Conservation (phyloP, 2,888 invertebrate genomes). For the Dicyrtoma fusca region DNA sequence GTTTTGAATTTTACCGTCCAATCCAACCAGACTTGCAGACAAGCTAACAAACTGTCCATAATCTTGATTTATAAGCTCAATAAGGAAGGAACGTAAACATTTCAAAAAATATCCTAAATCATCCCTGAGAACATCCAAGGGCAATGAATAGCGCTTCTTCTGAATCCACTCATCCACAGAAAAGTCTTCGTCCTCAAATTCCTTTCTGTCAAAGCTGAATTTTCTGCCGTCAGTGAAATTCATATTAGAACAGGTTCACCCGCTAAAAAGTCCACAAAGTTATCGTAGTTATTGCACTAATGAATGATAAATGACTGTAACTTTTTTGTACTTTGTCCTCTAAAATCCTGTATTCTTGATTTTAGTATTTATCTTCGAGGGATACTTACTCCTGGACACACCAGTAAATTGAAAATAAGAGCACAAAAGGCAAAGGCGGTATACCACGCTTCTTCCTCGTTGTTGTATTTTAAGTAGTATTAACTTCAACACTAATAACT, state of each 20-base stretch:
- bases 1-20: slow-evolving; percentile 82
- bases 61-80: slow-evolving; percentile 96
- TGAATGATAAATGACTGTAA: too few species aligned
- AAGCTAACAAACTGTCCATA: slow-evolving; percentile 97
- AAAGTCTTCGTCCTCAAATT: slow-evolving; percentile 69
- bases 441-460: too few species aligned
- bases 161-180: slow-evolving; percentile 91
- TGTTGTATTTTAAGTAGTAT: too few species aligned
- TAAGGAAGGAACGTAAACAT: slow-evolving; percentile 89
- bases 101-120: slow-evolving; percentile 84
- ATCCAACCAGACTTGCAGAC: slow-evolving; percentile 89
- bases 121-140: slow-evolving; percentile 82
- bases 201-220: slow-evolving; percentile 52
- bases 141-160: slow-evolving; percentile 69
- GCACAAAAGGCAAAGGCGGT: too few species aligned
- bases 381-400: too few species aligned
- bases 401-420: too few species aligned
- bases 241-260: neutral
- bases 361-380: too few species aligned
- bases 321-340: too few species aligned
- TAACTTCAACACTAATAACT: too few species aligned
- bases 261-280: too few species aligned
- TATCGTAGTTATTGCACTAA: too few species aligned
- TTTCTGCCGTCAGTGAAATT: slow-evolving; percentile 26
- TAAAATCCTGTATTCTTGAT: too few species aligned